Conservation (phyloP, 2,888 invertebrate species). For the Trichogramma dendrolimi region DNA sequence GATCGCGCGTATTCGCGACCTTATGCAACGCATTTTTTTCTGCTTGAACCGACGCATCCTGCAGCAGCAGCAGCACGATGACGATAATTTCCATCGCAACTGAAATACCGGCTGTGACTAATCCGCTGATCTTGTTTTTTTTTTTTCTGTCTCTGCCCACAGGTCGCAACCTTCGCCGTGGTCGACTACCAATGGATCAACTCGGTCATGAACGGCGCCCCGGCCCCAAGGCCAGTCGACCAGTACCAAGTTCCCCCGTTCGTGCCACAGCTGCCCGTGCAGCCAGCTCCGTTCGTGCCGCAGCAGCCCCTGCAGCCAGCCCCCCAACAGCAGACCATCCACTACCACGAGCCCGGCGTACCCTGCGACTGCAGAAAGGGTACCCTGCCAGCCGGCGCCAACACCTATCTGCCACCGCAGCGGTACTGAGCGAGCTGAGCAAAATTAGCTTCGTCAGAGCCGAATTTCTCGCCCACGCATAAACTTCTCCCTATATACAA, state of each 20-base stretch:
- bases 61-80: not conserved
- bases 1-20: too few species aligned
- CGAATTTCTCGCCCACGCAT: too few species aligned
- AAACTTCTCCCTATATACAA: too few species aligned
- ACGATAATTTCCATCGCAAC: not conserved
- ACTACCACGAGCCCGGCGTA: constrained; percentile 24
- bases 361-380: constrained; percentile 41
- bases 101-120: not conserved
- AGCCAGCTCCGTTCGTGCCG: not conserved
- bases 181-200: constrained; percentile 43
- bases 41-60: too few species aligned
- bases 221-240: constrained; percentile 9
- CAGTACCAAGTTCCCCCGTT: constrained; percentile 4
- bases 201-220: constrained; percentile 27
- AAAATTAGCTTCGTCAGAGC: not conserved
- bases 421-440: constrained; percentile 6
- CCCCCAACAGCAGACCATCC: constrained; percentile 9
- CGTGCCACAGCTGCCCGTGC: not conserved
- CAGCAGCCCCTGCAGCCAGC: not conserved
- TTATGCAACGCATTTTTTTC: too few species aligned
- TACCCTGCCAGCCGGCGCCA: constrained; percentile 33
- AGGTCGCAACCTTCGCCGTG: constrained; percentile 45
- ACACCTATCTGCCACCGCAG: constrained; percentile 40
- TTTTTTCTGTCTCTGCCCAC: constrained; percentile 6
- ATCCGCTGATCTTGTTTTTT: not conserved